Conservation (phyloP, 2,113 vertebrate species). For the Malurus alboscapulatus region DNA sequence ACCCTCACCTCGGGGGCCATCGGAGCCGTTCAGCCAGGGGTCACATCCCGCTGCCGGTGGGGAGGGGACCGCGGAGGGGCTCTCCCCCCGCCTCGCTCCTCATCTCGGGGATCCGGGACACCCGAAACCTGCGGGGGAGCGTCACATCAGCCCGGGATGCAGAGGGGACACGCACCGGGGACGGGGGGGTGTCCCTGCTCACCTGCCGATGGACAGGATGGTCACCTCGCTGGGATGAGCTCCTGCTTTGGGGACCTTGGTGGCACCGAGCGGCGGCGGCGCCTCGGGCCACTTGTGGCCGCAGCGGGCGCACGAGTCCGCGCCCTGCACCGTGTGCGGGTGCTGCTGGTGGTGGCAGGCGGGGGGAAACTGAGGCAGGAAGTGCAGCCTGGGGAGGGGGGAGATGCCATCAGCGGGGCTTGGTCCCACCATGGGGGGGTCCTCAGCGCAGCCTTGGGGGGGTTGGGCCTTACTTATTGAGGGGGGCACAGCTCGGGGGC, state of each 20-base stretch:
- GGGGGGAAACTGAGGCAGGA: constrained; percentile 73
- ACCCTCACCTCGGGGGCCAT: constrained; percentile 68
- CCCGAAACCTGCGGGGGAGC: constrained; percentile 82
- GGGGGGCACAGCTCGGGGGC: constrained; percentile 69
- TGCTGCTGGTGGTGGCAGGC: constrained; percentile 87
- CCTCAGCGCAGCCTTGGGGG: not conserved
- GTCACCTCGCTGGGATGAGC: constrained; percentile 80
- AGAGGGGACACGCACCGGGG: accelerated
- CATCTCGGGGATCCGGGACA: constrained; percentile 88
- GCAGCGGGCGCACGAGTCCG: constrained; percentile 86
- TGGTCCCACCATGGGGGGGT: no score
- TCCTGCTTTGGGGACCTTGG: constrained; percentile 60
- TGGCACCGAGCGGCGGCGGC: constrained; percentile 66
- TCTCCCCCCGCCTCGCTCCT: constrained; percentile 58
- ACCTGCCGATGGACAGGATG: constrained; percentile 92
- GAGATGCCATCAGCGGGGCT: not conserved
- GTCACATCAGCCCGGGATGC: not conserved
- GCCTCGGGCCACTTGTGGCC: constrained; percentile 91
- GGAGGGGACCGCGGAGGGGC: constrained; percentile 32
- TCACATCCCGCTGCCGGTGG: constrained; percentile 41
- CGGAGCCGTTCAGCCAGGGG: constrained; percentile 43
- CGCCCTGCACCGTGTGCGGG: constrained; percentile 89
- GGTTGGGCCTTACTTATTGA: constrained; percentile 78
- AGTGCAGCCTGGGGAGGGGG: constrained; percentile 50
- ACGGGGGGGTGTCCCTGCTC: not conserved